Evolutionary conservation across 1,140 invertebrate species (phyloP).

Genomic region (Caenorhabditis tropicalis): DNA sequence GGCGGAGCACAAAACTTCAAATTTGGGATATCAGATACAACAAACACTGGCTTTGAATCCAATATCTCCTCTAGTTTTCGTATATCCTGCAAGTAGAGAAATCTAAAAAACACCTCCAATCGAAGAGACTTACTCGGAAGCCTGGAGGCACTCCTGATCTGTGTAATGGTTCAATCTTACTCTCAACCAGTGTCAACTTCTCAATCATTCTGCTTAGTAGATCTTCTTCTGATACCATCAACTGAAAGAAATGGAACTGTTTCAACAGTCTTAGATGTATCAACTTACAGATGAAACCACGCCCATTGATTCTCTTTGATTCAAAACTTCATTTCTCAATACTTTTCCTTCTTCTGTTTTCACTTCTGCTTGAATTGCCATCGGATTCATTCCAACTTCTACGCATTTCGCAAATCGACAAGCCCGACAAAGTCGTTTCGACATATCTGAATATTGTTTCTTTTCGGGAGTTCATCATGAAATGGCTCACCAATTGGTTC

Average conservation of each 20-base stretch:
- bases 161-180: conserved; percentile 14
- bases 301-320: conserved; percentile 9
- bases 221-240: conserved; percentile 5
- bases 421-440: conserved; percentile 1
- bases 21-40: conserved; percentile 1
- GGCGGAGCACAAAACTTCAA: not conserved
- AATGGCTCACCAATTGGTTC: conserved; percentile 3
- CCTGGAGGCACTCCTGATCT: not conserved
- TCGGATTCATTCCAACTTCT: conserved; percentile 30
- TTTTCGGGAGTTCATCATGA: not conserved
- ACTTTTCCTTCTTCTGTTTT: conserved; percentile 21
- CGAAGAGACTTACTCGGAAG: not conserved
- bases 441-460: not conserved
- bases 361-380: conserved; percentile 22
- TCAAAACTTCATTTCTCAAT: not conserved
- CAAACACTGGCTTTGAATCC: conserved; percentile 3
- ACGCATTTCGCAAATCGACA: conserved; percentile 29
- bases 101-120: not conserved
- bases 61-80: conserved; percentile 11
- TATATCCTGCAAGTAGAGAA: not conserved
- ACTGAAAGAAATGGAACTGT: too few relatives aligned
- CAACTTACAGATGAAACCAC: conserved; percentile 30
- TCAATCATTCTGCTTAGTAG: conserved; percentile 1
- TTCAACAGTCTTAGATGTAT: too few relatives aligned
- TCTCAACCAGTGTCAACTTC: conserved; percentile 1